A percentile compares a stretch with the other conserved stretches of the same genome.
Evolutionary conservation across 1,140 invertebrate genomes (phyloP).

Genomic region (Halesus radiatus): DNA sequence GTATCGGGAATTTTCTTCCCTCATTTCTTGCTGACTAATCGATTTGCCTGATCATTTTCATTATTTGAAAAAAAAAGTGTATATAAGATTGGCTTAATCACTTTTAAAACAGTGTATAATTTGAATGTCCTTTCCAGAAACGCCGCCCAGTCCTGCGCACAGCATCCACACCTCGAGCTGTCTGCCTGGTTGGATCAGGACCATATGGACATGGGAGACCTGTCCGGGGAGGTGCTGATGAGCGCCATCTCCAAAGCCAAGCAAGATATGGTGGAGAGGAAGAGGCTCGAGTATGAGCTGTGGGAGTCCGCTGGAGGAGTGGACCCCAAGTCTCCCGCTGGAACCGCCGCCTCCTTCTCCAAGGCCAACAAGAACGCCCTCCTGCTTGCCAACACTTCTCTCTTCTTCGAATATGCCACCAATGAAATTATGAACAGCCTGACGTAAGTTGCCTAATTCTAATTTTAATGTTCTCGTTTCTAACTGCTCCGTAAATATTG

Average conservation of each 20-base stretch:
- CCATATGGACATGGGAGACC: constrained; percentile 65
- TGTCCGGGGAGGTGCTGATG: constrained; percentile 72
- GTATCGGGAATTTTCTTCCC: too few relatives aligned
- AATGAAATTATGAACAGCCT: constrained; percentile 82
- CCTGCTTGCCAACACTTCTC: constrained; percentile 85
- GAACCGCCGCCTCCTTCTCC: constrained; percentile 88
- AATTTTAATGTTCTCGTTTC: too few relatives aligned
- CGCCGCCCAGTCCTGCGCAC: constrained; percentile 82
- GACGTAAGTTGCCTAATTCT: too few relatives aligned
- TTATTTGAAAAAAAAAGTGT: too few relatives aligned
- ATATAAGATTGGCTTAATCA: too few relatives aligned
- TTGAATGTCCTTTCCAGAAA: constrained; percentile 71
- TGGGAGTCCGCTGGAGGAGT: constrained; percentile 82
- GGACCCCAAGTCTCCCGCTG: constrained; percentile 87
- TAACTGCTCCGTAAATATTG: too few relatives aligned
- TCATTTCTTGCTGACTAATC: too few relatives aligned
- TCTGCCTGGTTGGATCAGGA: constrained; percentile 75
- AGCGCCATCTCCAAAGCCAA: constrained; percentile 82
- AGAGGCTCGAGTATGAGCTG: constrained; percentile 82
- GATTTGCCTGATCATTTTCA: too few relatives aligned
- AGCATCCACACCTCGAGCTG: constrained; percentile 77
- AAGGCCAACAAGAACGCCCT: constrained; percentile 88
- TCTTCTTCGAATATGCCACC: constrained; percentile 90
- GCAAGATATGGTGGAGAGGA: constrained; percentile 78
- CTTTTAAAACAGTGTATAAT: too few relatives aligned